A percentile compares a stretch with the other conserved stretches of the same genome.
Evolutionary conservation across 1,140 invertebrate species (phyloP).

Genomic region (Formica exsecta): DNA sequence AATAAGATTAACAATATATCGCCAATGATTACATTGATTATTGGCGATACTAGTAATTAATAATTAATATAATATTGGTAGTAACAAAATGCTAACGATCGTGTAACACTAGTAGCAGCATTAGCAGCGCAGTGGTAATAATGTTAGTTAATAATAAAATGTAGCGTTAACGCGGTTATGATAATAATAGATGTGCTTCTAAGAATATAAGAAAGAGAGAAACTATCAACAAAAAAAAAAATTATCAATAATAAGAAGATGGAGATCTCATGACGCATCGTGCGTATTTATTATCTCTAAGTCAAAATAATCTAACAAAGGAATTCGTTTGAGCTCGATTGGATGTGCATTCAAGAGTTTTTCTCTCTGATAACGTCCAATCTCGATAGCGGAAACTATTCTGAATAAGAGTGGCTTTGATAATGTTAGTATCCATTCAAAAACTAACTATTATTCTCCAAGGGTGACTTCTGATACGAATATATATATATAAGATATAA

Average conservation of each 20-base stretch:
- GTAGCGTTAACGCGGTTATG: slow-evolving; percentile 32
- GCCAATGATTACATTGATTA: slow-evolving; percentile 36
- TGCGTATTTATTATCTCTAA: slow-evolving; percentile 39
- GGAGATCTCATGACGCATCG: slow-evolving; percentile 42
- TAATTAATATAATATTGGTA: slow-evolving; percentile 38
- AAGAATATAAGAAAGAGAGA: slow-evolving; percentile 26
- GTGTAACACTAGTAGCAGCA: slow-evolving; percentile 42
- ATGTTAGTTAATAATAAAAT: slow-evolving; percentile 29
- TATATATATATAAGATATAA: background rate
- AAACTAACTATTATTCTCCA: slow-evolving; percentile 15
- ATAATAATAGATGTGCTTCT: slow-evolving; percentile 54
- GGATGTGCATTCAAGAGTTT: slow-evolving; percentile 40
- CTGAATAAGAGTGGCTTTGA: background rate
- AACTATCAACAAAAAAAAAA: slow-evolving; percentile 16
- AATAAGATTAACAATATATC: slow-evolving; percentile 49
- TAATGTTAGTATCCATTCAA: background rate
- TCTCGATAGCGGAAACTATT: slow-evolving; percentile 17
- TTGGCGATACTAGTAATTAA: slow-evolving; percentile 35
- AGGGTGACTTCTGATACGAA: background rate
- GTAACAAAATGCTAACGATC: slow-evolving; percentile 13
- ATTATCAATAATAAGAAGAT: background rate
- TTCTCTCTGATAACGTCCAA: background rate
- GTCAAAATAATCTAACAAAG: slow-evolving; percentile 35
- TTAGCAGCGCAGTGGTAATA: slow-evolving; percentile 10
- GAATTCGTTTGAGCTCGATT: slow-evolving; percentile 24